Percentiles rank a stretch among this genome's conserved stretches.
Evolutionary conservation across 1,140 invertebrate genomes (phyloP).

Genomic region (Sycophaga agraensis): DNA sequence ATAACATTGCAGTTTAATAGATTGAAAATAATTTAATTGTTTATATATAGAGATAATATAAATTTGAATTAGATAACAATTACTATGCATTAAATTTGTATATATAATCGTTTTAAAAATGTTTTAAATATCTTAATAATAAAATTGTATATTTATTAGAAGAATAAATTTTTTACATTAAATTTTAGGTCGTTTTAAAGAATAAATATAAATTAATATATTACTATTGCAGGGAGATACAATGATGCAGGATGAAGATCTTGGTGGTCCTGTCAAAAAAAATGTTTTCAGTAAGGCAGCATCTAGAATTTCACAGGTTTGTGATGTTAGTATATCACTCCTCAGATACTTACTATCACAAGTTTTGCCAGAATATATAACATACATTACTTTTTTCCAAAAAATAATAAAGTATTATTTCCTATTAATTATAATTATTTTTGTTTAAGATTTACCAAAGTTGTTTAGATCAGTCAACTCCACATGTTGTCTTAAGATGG

Average conservation of each 20-base stretch:
- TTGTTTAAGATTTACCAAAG: slow-evolving; percentile 52
- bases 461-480: slow-evolving; percentile 53
- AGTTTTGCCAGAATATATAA: too few relatives aligned
- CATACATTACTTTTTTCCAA: not conserved
- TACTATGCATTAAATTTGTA: too few relatives aligned
- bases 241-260: slow-evolving; percentile 60
- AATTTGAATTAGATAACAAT: too few relatives aligned
- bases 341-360: too few relatives aligned
- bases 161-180: too few relatives aligned
- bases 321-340: slow-evolving; percentile 28
- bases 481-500: slow-evolving; percentile 51
- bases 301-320: slow-evolving; percentile 52
- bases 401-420: slow-evolving; percentile 7
- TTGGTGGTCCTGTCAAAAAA: slow-evolving; percentile 45
- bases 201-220: too few relatives aligned
- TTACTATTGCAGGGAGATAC: slow-evolving; percentile 36
- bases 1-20: too few relatives aligned
- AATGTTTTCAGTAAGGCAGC: slow-evolving; percentile 49
- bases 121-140: too few relatives aligned
- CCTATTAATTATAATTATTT: slow-evolving; percentile 1
- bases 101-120: not conserved
- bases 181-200: too few relatives aligned
- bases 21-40: too few relatives aligned
- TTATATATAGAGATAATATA: too few relatives aligned
- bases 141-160: too few relatives aligned